Percentiles rank a stretch among this genome's conserved stretches.
phyloP scores from a whole-genome alignment of 2,797 vertebrate species.

The Scarus forsteni region DNA sequence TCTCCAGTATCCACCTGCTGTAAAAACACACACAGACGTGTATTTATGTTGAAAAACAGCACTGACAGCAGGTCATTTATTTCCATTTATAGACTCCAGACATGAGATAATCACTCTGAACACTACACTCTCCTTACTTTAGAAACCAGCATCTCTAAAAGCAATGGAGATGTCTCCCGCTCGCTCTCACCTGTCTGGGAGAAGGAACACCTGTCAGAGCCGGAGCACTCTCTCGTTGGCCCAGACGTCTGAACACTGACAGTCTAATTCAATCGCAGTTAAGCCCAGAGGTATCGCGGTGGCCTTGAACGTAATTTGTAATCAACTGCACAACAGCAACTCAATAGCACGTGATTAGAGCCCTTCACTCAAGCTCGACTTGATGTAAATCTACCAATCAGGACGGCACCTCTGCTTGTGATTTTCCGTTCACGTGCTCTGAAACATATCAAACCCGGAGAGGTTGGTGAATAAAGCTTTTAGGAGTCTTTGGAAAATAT shows the following conservation, averaged over 20 bases:
- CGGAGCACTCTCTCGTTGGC: conserved; percentile 24
- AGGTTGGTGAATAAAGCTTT: background rate
- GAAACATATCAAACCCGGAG: conserved; percentile 20
- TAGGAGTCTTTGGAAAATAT: no score
- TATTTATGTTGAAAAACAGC: background rate
- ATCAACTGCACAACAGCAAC: conserved; percentile 69
- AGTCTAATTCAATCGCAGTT: conserved; percentile 66
- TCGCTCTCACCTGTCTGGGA: conserved; percentile 39
- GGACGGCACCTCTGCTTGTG: conserved; percentile 7
- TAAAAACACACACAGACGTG: background rate
- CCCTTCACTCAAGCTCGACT: conserved; percentile 56
- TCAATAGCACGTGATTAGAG: conserved; percentile 74
- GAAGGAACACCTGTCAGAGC: conserved; percentile 46
- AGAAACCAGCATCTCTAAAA: conserved; percentile 25
- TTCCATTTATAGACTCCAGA: conserved; percentile 3
- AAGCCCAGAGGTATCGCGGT: conserved; percentile 58
- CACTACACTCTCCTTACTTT: conserved; percentile 25
- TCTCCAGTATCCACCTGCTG: no score
- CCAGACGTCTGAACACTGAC: conserved; percentile 50
- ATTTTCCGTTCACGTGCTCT: conserved; percentile 14
- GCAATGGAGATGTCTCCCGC: conserved; percentile 6
- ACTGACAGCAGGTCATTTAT: conserved; percentile 32
- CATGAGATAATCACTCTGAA: conserved; percentile 10
- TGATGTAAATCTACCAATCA: conserved; percentile 52
- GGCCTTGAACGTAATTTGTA: conserved; percentile 64